These are phyloP conservation scores for Macroramphosus scolopax DNA, from an alignment of 2,797 vertebrate species.

Conservation along the genomic window DNA sequence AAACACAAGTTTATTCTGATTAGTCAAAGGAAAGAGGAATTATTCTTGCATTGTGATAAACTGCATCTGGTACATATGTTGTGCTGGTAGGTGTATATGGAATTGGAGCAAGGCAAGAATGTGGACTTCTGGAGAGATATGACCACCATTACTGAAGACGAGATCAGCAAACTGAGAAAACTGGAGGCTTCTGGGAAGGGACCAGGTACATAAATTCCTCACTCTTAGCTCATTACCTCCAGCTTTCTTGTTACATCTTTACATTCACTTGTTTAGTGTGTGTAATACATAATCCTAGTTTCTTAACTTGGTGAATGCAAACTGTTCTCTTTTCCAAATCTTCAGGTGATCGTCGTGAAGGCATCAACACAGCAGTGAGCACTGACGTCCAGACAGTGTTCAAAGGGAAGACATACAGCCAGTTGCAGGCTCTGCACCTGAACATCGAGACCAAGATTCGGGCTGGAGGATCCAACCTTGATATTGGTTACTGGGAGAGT, in stretches of 20 bases:
- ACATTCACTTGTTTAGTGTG: no score
- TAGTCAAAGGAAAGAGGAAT: no score
- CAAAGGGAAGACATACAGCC: conserved; percentile 97
- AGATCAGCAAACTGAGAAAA: conserved; percentile 94
- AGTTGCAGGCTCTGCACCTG: conserved; percentile 91
- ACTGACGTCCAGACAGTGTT: conserved; percentile 93
- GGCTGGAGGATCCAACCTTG: conserved; percentile 91
- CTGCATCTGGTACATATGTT: no score
- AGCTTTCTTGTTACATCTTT: not conserved
- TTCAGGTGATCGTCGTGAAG: conserved; percentile 92
- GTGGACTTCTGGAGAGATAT: conserved; percentile 99
- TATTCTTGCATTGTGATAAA: no score
- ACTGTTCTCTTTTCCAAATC: not conserved
- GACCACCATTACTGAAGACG: conserved; percentile 97
- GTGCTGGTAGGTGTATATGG: conserved; percentile 90
- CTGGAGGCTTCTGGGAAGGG: conserved; percentile 93
- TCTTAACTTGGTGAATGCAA: no score
- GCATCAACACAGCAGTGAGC: conserved; percentile 94
- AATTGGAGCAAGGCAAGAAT: conserved; percentile 96
- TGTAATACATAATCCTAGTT: no score
- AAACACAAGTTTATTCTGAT: no score
- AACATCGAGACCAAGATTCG: conserved; percentile 93
- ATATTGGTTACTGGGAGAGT: conserved; percentile 98
- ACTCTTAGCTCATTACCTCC: not conserved
- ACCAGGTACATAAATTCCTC: conserved; percentile 64